Evolutionary conservation across 2,888 invertebrate species (phyloP).

Genomic region (Brachylomia viminalis): DNA sequence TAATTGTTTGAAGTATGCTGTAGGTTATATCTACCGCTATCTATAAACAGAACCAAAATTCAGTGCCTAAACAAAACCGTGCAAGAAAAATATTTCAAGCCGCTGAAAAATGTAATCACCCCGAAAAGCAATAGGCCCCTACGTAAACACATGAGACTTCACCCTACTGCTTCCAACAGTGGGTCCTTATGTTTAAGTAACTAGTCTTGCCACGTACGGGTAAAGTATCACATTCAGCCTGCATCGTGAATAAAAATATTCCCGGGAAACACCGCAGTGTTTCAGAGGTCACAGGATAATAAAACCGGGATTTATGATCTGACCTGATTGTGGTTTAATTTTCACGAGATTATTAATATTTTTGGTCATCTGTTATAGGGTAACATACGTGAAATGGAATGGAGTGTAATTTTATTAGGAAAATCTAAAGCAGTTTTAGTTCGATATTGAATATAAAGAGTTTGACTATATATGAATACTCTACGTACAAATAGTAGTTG

Average conservation of each 20-base stretch:
- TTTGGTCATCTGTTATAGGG: not conserved
- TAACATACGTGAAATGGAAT: conserved; percentile 1
- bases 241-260: conserved; percentile 12
- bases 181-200: conserved; percentile 37
- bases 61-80: not conserved
- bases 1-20: not conserved
- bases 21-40: not conserved
- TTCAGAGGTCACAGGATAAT: conserved; percentile 14
- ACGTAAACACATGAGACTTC: conserved; percentile 3
- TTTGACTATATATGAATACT: too few relatives aligned
- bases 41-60: too few relatives aligned
- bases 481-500: too few relatives aligned
- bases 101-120: conserved; percentile 6
- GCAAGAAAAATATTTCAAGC: not conserved
- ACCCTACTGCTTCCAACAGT: not conserved
- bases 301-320: conserved; percentile 31
- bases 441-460: not conserved
- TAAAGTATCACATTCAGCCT: conserved; percentile 10
- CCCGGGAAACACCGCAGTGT: conserved; percentile 8
- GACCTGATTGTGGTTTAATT: conserved; percentile 18
- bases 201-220: conserved; percentile 12
- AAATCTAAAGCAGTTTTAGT: not conserved
- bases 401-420: not conserved
- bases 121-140: not conserved
- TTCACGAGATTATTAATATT: conserved; percentile 20